Evolutionary conservation across 2,113 vertebrate genomes (phyloP).

Genomic region (Coryphaenoides rupestris): DNA sequence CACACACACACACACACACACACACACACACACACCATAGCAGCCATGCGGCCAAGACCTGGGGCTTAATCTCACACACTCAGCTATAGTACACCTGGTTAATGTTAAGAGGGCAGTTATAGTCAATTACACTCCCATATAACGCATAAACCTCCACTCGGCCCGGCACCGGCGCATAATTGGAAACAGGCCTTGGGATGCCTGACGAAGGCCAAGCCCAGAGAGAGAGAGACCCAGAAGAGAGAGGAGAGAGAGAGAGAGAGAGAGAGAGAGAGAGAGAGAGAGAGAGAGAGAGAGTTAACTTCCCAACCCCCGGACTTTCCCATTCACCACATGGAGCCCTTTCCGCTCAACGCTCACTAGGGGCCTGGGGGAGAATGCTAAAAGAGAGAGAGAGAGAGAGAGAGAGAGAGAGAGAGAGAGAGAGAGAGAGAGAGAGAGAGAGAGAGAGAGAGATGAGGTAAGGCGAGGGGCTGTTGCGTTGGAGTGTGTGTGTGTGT

Average conservation of each 20-base stretch:
- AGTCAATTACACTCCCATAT: constrained; percentile 78
- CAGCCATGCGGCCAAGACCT: constrained; percentile 58
- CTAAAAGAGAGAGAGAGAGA: no score
- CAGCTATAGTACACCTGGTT: constrained; percentile 70
- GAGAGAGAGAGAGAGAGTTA: constrained; percentile 53
- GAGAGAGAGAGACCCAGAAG: no score
- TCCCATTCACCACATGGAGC: constrained; percentile 37
- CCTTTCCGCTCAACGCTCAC: constrained; percentile 37
- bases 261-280: not conserved
- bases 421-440: no score
- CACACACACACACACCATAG: constrained; percentile 19
- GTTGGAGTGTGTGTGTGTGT: no score
- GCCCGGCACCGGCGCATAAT: constrained; percentile 64
- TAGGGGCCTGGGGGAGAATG: constrained; percentile 30
- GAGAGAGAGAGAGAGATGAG: not conserved
- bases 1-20: constrained; percentile 1
- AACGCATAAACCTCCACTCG: constrained; percentile 72
- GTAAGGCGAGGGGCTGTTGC: not conserved
- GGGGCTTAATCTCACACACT: constrained; percentile 73
- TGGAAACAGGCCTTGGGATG: constrained; percentile 67
- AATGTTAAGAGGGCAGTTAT: constrained; percentile 77
- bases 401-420: no score
- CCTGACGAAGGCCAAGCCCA: constrained; percentile 52
- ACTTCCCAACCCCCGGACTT: constrained; percentile 61
- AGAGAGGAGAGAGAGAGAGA: no score